These are phyloP conservation scores for Pangasius krempfi DNA, from an alignment of 2,797 vertebrate genomes.

Conservation along the genomic window DNA sequence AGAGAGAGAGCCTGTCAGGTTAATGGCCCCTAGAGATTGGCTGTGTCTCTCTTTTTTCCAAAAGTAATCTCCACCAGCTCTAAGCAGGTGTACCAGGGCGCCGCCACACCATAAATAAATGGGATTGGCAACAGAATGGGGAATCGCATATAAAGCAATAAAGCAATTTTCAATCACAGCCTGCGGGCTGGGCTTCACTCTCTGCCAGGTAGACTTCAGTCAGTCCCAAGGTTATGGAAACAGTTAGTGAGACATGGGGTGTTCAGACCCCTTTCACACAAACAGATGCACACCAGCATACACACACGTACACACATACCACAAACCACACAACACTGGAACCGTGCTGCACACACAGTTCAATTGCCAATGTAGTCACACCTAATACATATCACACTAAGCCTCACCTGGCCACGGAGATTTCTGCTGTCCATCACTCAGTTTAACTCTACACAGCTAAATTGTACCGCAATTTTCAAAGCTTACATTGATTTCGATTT, in stretches of 20 bases:
- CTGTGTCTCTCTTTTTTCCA: conserved; percentile 63
- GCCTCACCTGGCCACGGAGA: background rate
- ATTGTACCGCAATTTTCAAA: background rate
- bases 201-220: conserved; percentile 67
- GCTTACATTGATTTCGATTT: background rate
- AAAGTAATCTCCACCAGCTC: conserved; percentile 71
- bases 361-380: conserved; percentile 13
- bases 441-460: background rate
- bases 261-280: conserved; percentile 49
- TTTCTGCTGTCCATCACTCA: background rate
- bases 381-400: conserved; percentile 1
- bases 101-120: conserved; percentile 77
- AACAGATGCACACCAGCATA: conserved; percentile 35
- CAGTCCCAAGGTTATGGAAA: conserved; percentile 68
- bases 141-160: conserved; percentile 77
- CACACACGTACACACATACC: conserved; percentile 18
- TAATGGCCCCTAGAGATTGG: conserved; percentile 61
- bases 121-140: conserved; percentile 72
- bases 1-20: conserved; percentile 61
- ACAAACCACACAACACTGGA: conserved; percentile 4
- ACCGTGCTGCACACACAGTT: background rate
- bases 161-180: conserved; percentile 77
- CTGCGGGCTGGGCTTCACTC: conserved; percentile 60
- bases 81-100: conserved; percentile 65
- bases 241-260: conserved; percentile 60